Base-by-base conservation (phyloP, 2,113 vertebrate species). In the Indicator indicator region DNA sequence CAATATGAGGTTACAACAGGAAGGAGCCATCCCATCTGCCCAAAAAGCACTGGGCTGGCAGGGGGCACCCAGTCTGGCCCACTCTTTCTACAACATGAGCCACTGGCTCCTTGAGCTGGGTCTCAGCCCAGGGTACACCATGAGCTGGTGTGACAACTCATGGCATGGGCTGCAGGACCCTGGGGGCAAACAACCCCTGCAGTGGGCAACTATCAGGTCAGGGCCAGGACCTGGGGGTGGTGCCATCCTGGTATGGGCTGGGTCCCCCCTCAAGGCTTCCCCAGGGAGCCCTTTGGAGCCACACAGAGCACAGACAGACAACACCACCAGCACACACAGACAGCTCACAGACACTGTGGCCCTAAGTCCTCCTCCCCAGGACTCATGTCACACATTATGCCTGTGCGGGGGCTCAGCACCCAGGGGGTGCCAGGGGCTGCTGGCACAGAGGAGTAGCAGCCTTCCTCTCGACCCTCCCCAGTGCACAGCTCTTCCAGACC, bases 1-100 rank as follows among this genome's bases (percentile, higher is more conserved):
- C 4, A 44, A 19, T 0, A 0, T 0, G 10, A 78, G 28, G 40
- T n/a, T 11, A 21, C 1, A 5, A 28, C 4, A n/a, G 63, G 42
- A 71, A 40, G 60, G 26, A 85, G 44, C 46, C 65, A 36, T 5
- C 55, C 38, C 6, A 4, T n/a, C 26, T 17, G 58, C n/a, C n/a
- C n/a, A 54, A 52, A 0, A 0, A 50, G 65, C 60, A 81, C 24
- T 1, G 5, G 54, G 42, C 78, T 92, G 74, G 65, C 70, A 82
- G 56, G 23, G 38, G 67, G 2, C 50, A 33, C 15, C 33, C 17
- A 7, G 7, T 32, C 50, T 15, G 10, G 5, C 3, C 40, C 16
- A 28, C 33, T 27, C 26, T 28, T 9, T 13, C 80, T 11, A 27
- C 8, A 2, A 12, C 23, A 28, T 1, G 9, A 89, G 38, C 42